Percentiles rank a stretch among this genome's conserved stretches.
These are phyloP conservation scores for Pterocles orientalis DNA, from an alignment of 2,113 vertebrate genomes.

Conservation along the genomic window DNA sequence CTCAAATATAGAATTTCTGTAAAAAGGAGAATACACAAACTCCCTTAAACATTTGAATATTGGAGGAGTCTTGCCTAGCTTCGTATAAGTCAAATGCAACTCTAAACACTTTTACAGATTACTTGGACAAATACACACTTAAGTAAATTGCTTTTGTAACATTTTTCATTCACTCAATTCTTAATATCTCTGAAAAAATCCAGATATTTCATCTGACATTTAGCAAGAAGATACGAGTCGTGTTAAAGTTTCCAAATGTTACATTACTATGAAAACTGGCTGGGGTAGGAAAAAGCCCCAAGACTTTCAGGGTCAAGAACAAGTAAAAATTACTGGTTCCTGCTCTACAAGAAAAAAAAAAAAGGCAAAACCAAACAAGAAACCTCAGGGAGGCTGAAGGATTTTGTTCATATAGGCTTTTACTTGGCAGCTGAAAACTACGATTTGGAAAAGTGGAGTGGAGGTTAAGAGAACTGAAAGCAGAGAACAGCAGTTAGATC, in stretches of 20 bases:
- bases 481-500: background rate
- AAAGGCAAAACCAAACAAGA: too few relatives aligned
- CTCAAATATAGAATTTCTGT: background rate
- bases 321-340: background rate
- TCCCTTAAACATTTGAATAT: background rate
- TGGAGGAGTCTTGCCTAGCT: background rate
- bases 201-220: background rate
- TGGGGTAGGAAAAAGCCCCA: background rate
- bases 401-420: background rate
- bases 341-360: background rate
- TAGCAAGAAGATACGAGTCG: background rate
- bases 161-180: background rate
- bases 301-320: background rate
- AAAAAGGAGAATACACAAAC: accelerated
- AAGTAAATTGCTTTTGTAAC: background rate
- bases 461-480: background rate
- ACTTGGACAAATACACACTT: background rate
- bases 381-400: background rate
- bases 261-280: accelerated
- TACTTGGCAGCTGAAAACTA: background rate
- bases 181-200: background rate
- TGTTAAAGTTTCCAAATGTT: background rate
- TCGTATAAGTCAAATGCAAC: background rate
- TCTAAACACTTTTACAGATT: background rate
- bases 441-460: background rate